These are phyloP conservation scores for Anoncus sp. DNA, from an alignment of 2,888 invertebrate genomes.

Conservation along the genomic window DNA sequence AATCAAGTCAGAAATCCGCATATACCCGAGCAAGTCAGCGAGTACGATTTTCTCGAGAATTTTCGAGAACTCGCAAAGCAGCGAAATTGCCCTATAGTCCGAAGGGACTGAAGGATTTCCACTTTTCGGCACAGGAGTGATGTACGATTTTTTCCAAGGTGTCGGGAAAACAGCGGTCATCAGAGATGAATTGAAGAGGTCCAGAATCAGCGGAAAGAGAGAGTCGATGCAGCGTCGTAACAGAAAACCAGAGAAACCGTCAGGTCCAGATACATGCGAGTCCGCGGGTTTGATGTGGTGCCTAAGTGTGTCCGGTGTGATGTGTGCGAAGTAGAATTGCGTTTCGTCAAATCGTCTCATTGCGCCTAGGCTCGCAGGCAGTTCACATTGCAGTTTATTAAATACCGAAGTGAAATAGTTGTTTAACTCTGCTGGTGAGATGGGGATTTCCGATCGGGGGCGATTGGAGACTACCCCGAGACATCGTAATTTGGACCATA, in stretches of 20 bases:
- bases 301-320: not conserved
- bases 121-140: not conserved
- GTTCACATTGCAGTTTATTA: no score
- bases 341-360: not conserved
- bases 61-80: not conserved
- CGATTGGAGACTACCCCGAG: not conserved
- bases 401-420: not conserved
- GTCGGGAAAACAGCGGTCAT: not conserved
- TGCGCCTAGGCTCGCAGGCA: not conserved
- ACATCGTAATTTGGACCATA: not conserved
- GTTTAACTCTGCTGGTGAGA: not conserved
- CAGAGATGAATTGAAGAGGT: not conserved
- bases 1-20: not conserved
- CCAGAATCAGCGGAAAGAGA: not conserved
- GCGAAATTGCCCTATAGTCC: conserved; percentile 1
- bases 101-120: not conserved
- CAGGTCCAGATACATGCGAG: not conserved
- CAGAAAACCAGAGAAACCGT: not conserved
- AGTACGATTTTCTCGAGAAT: not conserved
- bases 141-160: not conserved
- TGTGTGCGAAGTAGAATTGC: not conserved
- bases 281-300: not conserved
- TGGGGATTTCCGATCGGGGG: not conserved
- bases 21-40: not conserved
- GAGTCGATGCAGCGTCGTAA: not conserved